These are phyloP conservation scores for Ceratina japonica DNA, from an alignment of 1,140 invertebrate species.

Conservation along the genomic window DNA sequence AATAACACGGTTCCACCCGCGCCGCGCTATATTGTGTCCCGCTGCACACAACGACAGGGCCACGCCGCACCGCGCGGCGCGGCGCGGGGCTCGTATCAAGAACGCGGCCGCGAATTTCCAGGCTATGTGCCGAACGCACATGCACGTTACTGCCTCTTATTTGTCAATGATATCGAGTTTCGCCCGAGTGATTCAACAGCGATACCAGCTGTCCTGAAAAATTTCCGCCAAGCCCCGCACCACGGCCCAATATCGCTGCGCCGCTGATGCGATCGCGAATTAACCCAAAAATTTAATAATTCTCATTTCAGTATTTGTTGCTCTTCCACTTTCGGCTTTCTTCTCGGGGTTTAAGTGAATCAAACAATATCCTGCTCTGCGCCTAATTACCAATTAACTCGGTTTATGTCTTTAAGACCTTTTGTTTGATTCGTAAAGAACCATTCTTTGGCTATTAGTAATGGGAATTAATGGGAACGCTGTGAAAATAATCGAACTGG, in stretches of 20 bases:
- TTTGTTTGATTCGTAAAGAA: no score
- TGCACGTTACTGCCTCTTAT: constrained; percentile 23
- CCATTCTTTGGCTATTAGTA: no score
- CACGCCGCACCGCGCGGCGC: background rate
- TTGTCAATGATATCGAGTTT: constrained; percentile 36
- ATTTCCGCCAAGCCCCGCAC: background rate
- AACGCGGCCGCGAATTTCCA: constrained; percentile 7
- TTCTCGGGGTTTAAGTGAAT: no score
- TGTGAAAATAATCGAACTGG: constrained; percentile 17
- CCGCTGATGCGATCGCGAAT: no score
- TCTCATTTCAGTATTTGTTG: no score
- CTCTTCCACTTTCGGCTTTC: no score
- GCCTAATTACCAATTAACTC: no score
- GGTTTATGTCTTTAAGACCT: no score
- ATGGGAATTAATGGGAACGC: constrained; percentile 2
- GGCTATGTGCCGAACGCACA: constrained; percentile 2
- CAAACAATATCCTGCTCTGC: no score
- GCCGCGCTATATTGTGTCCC: no score
- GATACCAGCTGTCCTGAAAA: constrained; percentile 12
- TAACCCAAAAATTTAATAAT: background rate
- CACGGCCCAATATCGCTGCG: no score
- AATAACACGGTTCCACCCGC: constrained; percentile 10
- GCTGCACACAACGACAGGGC: no score
- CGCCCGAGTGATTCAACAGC: background rate
- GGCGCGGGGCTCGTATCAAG: background rate